phyloP scores from a whole-genome alignment of 2,888 invertebrate genomes.

The Atrina japonica region DNA sequence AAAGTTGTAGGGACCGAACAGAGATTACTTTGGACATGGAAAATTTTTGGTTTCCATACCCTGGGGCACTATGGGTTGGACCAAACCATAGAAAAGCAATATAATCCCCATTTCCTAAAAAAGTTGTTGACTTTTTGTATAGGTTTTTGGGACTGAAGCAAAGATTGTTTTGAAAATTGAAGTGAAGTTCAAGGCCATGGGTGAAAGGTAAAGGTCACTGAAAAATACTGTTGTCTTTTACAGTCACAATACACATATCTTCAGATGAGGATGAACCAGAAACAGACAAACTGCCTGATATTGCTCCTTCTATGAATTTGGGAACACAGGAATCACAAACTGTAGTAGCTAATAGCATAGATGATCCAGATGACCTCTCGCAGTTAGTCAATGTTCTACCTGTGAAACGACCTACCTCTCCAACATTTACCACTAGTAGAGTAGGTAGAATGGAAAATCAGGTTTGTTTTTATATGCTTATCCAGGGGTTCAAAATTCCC shows the following conservation, averaged over 20 bases:
- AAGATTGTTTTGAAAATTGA: too few relatives aligned
- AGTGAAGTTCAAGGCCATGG: too few relatives aligned
- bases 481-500: too few relatives aligned
- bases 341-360: background rate
- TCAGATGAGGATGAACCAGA: slow-evolving; percentile 73
- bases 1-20: too few relatives aligned
- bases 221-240: slow-evolving; percentile 22
- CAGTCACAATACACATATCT: slow-evolving; percentile 78
- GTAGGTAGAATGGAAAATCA: slow-evolving; percentile 67
- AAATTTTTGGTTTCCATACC: too few relatives aligned
- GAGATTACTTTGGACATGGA: too few relatives aligned
- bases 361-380: slow-evolving; percentile 35
- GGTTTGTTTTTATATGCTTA: slow-evolving; percentile 48
- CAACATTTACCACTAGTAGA: slow-evolving; percentile 33
- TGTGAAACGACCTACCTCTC: slow-evolving; percentile 21
- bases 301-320: slow-evolving; percentile 5
- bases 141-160: background rate
- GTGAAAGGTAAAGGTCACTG: too few relatives aligned
- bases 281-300: background rate
- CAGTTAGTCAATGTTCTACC: slow-evolving; percentile 30
- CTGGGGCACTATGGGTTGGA: too few relatives aligned
- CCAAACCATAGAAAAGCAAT: background rate
- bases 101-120: too few relatives aligned
- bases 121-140: too few relatives aligned
- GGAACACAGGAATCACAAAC: background rate